Conservation (phyloP, 2,888 invertebrate species). For the Theretra japonica region DNA sequence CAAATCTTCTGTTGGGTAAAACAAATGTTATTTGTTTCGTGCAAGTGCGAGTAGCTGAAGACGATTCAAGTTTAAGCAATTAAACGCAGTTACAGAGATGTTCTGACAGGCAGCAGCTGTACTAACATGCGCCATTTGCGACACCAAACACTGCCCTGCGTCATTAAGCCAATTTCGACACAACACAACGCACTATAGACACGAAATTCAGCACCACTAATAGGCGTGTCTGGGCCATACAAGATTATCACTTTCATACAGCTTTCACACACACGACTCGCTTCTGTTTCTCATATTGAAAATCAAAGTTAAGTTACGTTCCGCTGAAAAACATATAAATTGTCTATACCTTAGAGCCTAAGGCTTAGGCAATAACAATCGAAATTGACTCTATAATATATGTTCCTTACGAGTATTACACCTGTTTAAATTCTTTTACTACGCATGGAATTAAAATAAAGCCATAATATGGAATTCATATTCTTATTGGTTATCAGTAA, state of each 20-base stretch:
- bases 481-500: too few relatives aligned
- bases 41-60: conserved; percentile 58
- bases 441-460: too few relatives aligned
- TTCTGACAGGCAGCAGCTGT: conserved; percentile 56
- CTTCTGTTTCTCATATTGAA: too few relatives aligned
- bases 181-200: conserved; percentile 37
- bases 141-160: conserved; percentile 63
- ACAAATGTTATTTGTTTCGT: conserved; percentile 38
- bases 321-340: too few relatives aligned
- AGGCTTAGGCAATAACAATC: too few relatives aligned
- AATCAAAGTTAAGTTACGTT: too few relatives aligned
- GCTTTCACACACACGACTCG: too few relatives aligned
- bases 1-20: neutral
- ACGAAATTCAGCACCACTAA: neutral
- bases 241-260: neutral
- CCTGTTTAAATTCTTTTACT: too few relatives aligned
- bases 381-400: too few relatives aligned
- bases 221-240: neutral
- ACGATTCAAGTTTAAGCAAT: conserved; percentile 46
- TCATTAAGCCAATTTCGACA: conserved; percentile 72
- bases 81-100: conserved; percentile 42
- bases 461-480: too few relatives aligned
- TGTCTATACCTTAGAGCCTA: too few relatives aligned
- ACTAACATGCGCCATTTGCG: conserved; percentile 63
- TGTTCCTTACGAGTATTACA: too few relatives aligned